Evolutionary conservation across 2,113 vertebrate species (phyloP), one percentile per base, ranked within the genome.

Genomic region (Ctenomys sociabilis): DNA sequence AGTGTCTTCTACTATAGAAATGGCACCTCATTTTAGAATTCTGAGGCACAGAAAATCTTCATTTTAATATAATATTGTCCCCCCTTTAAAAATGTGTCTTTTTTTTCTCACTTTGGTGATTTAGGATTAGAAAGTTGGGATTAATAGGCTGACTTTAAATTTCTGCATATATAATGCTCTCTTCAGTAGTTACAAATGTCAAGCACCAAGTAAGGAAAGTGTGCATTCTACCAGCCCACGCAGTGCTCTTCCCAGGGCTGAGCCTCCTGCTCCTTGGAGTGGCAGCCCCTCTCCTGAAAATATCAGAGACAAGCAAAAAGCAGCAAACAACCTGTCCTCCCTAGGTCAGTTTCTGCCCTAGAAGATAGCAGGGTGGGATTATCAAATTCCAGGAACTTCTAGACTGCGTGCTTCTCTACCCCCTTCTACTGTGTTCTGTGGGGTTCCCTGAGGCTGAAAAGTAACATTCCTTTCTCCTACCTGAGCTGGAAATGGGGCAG

Each of bases 311-410:
- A 49, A 12, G 73, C 59, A 61, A 40, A 40, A 81, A 75, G 82
- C 90, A 63, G 77, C 81, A 85, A 49, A 35, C 86, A 75, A 1
- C 86, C 80, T 35, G 0, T 54, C 49, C 88, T 68, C 68, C 64
- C 72, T 22, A 22, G 90, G 43, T 72, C 85, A 8, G 0, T 49
- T 83, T 87, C 64, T 96, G 81, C 82, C 82, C 78, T 13, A 35
- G 63, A 64, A 43, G 10, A 68, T n/a, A 22, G 9, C 5, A 82
- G 52, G 43, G 80, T 66, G 1, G 57, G 66, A 85, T 54, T 86
- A 57, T n/a, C 94, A 90, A 95, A 93, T 87, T 52, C 49, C 16
- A 97, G 68, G 61, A 84, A 84, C 70, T 85, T 73, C 82, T 35
- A n/a, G 12, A 59, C 68, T 77, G 54, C 57, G 13, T 24, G 82